Evolutionary conservation across 2,888 invertebrate genomes (phyloP).

Genomic region (Drosophila nr. perissopoda): DNA sequence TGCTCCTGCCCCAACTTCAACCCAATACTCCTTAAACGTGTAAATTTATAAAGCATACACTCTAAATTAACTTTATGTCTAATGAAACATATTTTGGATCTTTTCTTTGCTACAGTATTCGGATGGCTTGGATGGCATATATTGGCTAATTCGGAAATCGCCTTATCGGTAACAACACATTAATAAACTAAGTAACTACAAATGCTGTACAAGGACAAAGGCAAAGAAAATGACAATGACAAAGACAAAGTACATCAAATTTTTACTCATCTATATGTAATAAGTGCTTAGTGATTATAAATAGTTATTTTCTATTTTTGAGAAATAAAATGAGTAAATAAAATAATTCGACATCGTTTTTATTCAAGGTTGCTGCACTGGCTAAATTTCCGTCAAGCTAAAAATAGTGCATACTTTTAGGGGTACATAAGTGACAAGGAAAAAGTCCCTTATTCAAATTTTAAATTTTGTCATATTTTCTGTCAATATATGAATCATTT

Average conservation of each 20-base stretch:
- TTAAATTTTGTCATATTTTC: no score
- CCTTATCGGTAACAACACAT: no score
- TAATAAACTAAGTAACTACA: no score
- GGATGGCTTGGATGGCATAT: no score
- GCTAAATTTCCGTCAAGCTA: neutral
- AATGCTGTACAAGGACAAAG: no score
- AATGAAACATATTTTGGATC: neutral
- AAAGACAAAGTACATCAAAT: no score
- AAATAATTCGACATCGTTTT: neutral
- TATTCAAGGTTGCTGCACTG: neutral
- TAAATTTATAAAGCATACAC: no score
- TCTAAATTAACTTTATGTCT: neutral
- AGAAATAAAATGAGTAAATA: neutral
- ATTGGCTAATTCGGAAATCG: no score
- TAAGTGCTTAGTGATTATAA: no score
- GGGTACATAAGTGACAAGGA: neutral
- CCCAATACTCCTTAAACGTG: neutral
- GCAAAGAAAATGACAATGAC: no score
- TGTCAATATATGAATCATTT: neutral
- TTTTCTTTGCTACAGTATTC: no score
- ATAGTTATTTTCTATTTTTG: neutral
- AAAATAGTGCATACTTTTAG: neutral
- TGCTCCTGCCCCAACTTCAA: neutral
- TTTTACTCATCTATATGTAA: no score
- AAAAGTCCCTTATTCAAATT: neutral